A percentile compares a stretch with the other conserved stretches of the same genome.
Evolutionary conservation across 2,888 invertebrate genomes (phyloP).

Genomic region (Perizoma flavofasciatum): DNA sequence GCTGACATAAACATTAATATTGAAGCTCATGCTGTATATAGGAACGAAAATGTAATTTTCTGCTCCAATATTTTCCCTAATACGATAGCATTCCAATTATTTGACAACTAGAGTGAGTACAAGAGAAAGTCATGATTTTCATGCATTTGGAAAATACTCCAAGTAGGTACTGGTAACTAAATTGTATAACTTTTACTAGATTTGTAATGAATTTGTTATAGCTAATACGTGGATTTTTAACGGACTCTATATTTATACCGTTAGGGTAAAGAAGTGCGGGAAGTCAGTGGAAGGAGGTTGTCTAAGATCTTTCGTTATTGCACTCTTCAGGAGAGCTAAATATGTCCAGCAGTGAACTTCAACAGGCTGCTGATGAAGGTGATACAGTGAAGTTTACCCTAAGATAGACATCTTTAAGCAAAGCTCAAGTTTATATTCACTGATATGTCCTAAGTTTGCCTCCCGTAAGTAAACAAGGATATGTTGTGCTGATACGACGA

Average conservation of each 20-base stretch:
- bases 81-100: slow-evolving; percentile 25
- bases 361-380: too few species aligned
- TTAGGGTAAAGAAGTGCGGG: too few species aligned
- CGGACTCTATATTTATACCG: too few species aligned
- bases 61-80: slow-evolving; percentile 54
- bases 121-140: slow-evolving; percentile 5
- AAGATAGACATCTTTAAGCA: not conserved
- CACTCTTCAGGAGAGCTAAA: too few species aligned
- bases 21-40: slow-evolving; percentile 52
- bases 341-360: too few species aligned
- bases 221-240: too few species aligned
- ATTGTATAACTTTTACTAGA: too few species aligned
- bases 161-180: too few species aligned
- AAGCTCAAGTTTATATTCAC: slow-evolving; percentile 46
- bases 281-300: too few species aligned
- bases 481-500: slow-evolving; percentile 52
- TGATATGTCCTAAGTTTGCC: slow-evolving; percentile 57
- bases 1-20: slow-evolving; percentile 56
- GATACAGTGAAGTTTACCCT: too few species aligned
- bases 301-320: too few species aligned
- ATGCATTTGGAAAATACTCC: not conserved
- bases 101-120: not conserved
- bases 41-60: slow-evolving; percentile 68
- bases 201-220: too few species aligned
- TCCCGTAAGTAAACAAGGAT: slow-evolving; percentile 59